phyloP scores from a whole-genome alignment of 53 echinoderm and acorn worm species.

The Patiria pectinifera region DNA sequence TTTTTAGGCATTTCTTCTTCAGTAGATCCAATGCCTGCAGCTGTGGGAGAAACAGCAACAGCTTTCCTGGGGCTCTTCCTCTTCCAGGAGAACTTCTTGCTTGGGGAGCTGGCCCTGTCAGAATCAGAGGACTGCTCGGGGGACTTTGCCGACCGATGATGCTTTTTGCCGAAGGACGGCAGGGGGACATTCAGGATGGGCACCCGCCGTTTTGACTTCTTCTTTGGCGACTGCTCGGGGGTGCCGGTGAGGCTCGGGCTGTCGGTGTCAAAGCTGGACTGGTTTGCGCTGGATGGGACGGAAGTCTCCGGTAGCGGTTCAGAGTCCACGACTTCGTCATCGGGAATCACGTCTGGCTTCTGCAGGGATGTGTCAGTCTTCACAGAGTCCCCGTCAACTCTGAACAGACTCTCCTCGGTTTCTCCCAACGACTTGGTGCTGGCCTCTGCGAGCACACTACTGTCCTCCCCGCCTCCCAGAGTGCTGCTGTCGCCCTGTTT shows the following conservation, averaged over 20 bases:
- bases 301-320: constrained; percentile 13
- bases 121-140: constrained; percentile 77
- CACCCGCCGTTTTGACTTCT: constrained; percentile 61
- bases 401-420: background rate
- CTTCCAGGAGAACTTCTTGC: constrained; percentile 70
- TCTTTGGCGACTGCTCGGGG: constrained; percentile 58
- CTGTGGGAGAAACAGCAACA: background rate
- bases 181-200: constrained; percentile 63
- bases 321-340: background rate
- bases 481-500: constrained; percentile 13
- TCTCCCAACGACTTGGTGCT: constrained; percentile 3
- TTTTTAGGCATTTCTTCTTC: constrained; percentile 2
- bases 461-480: background rate
- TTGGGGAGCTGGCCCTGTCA: constrained; percentile 64
- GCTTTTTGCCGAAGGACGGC: constrained; percentile 71
- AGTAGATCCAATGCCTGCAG: background rate
- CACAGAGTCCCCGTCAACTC: background rate
- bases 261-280: constrained; percentile 56
- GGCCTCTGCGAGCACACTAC: constrained; percentile 9
- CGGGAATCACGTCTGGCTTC: constrained; percentile 11
- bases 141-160: constrained; percentile 51
- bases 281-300: constrained; percentile 39
- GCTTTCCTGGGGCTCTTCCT: constrained; percentile 62
- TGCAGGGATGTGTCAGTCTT: background rate
- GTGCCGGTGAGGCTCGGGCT: constrained; percentile 36